Evolutionary conservation across 2,797 vertebrate genomes (phyloP), one percentile per base, ranked within the genome.

Genomic region (Chaetophractus vellerosus): DNA sequence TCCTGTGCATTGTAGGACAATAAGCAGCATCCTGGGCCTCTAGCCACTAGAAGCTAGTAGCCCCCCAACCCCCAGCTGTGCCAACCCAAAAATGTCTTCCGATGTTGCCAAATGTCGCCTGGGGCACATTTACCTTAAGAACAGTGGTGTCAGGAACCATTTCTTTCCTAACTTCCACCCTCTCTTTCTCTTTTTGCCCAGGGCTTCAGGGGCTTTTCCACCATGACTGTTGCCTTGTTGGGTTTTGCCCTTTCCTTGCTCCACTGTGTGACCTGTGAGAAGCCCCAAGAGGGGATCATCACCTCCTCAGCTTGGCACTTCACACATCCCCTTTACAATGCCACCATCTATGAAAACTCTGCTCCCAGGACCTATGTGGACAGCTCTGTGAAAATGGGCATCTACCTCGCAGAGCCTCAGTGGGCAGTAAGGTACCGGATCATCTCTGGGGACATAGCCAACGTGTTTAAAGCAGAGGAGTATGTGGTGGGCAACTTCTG

Each of bases 321-420:
- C 98, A 99, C 99, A 1, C 99, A 99, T 93, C 98, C 99, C 76
- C 98, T 99, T 81, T 99, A 99, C 98, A 99, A 99, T 31, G 98
- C 98, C 80, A 99, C 99, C 86, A 99, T 99, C 98, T 98, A 99
- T 0, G 99, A 99, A 97, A 99, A 99, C 98, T 99, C 99, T 26
- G 98, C 99, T 52, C 99, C 99, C 2, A 99, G 99, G 98, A 99
- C 99, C 19, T 99, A 99, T 0, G 97, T 99, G 28, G 99, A 99
- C 89, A 99, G 98, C n/a, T 96, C 97, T 0, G 97, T 98, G 90
- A 99, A 99, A 96, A 99, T 99, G 99, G 99, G 99, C 74, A 98
- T 99, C 74, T 98, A 99, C 82, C 96, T 99, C 41, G 97, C 93
- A 0, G 98, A 99, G 9, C 95, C 98, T 0, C 97, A 98, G 63